phyloP scores from a whole-genome alignment of 2,113 vertebrate genomes.

The Greenwoodochromis staneri region DNA sequence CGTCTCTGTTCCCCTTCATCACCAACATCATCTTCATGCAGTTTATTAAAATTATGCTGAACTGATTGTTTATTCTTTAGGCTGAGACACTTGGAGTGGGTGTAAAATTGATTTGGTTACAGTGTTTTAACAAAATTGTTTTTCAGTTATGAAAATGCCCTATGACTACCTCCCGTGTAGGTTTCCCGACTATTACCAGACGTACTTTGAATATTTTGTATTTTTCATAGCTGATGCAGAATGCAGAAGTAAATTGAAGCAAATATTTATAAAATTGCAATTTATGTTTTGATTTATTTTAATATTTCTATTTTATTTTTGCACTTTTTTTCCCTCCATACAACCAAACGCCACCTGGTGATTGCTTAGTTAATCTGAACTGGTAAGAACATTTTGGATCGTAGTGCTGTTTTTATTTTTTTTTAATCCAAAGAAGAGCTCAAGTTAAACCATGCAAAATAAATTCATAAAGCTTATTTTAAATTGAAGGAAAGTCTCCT shows the following conservation, averaged over 20 bases:
- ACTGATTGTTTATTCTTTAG: fast-evolving
- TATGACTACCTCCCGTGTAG: fast-evolving
- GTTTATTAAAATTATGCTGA: neutral
- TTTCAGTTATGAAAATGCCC: neutral
- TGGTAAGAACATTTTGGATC: neutral
- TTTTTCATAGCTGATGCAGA: neutral
- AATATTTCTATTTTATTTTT: neutral
- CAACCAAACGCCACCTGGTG: fast-evolving
- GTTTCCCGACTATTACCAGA: neutral
- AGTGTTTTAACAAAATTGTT: neutral
- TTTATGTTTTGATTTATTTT: neutral
- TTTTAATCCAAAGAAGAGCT: neutral
- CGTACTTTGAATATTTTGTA: fast-evolving
- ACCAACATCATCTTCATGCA: neutral
- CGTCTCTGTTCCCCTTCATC: neutral
- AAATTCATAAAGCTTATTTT: neutral
- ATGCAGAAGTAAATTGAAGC: fast-evolving
- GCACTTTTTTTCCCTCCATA: fast-evolving
- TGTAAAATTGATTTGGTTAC: fast-evolving
- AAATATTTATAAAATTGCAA: neutral
- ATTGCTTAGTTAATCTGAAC: fast-evolving
- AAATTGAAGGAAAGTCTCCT: neutral
- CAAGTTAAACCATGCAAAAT: neutral
- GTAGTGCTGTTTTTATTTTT: neutral
- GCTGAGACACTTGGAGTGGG: neutral